Evolutionary conservation across 2,113 vertebrate genomes (phyloP).

Genomic region (Spea bombifrons): DNA sequence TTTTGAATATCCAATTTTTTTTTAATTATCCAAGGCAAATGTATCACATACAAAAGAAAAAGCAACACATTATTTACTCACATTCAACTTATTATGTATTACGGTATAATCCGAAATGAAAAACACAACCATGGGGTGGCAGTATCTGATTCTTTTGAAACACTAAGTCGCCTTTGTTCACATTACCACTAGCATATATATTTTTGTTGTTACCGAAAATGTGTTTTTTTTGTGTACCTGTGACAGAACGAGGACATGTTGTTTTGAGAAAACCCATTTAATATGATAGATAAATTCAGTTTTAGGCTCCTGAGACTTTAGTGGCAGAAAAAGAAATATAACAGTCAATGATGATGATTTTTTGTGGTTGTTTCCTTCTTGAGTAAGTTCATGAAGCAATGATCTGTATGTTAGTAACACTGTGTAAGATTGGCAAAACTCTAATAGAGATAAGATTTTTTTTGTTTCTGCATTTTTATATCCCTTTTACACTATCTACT

Average conservation of each 20-base stretch:
- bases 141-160: constrained; percentile 32
- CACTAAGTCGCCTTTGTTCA: not conserved
- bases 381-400: constrained; percentile 6
- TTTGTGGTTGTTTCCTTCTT: constrained; percentile 27
- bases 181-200: not conserved
- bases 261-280: constrained; percentile 26
- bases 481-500: too few species aligned
- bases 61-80: not conserved
- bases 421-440: not conserved
- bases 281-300: constrained; percentile 35
- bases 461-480: too few species aligned
- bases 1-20: not conserved
- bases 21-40: not conserved
- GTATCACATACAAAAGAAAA: not conserved
- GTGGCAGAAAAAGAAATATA: constrained; percentile 1
- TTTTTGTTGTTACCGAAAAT: constrained; percentile 12
- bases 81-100: not conserved
- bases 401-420: not conserved
- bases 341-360: constrained; percentile 35
- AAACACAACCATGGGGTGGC: constrained; percentile 31
- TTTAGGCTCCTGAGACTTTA: constrained; percentile 24
- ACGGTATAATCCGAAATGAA: not conserved
- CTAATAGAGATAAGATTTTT: not conserved
- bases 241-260: constrained; percentile 37
- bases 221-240: constrained; percentile 35